phyloP scores from a whole-genome alignment of 2,888 invertebrate genomes.

The Nomada ruficornis region DNA sequence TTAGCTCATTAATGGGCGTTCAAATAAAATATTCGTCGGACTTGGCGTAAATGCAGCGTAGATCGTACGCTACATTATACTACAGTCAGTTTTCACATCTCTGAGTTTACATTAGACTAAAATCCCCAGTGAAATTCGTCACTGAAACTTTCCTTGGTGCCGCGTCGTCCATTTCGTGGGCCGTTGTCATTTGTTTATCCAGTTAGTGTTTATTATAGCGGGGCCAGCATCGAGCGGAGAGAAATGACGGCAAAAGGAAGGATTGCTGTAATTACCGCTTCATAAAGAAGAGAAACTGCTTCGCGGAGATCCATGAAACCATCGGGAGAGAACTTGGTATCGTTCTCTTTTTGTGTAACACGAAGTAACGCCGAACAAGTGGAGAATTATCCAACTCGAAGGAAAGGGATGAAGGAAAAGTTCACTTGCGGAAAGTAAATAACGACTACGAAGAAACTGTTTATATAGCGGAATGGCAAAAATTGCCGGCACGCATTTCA shows the following conservation, averaged over 20 bases:
- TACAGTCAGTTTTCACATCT: no score
- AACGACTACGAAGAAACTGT: background rate
- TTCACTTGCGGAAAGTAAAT: background rate
- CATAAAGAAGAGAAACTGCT: slow-evolving; percentile 22
- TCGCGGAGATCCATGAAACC: background rate
- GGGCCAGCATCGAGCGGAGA: background rate
- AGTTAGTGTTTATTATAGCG: background rate
- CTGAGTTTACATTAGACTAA: background rate
- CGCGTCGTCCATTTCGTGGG: background rate
- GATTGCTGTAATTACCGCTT: slow-evolving; percentile 20
- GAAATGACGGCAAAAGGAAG: background rate
- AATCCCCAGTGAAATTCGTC: no score
- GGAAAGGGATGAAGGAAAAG: background rate
- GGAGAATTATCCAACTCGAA: no score
- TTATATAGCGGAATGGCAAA: background rate
- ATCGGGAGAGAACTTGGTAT: background rate
- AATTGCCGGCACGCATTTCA: background rate
- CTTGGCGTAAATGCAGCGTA: background rate
- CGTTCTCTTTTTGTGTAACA: background rate
- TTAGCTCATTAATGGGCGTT: background rate
- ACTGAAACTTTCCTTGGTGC: background rate
- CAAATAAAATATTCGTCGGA: background rate
- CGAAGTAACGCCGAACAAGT: background rate
- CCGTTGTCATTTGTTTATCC: background rate
- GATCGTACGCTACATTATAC: background rate